A percentile compares a stretch with the other conserved stretches of the same genome.
Evolutionary conservation across 2,888 invertebrate genomes (phyloP).

Genomic region (Anthophora plumipes): DNA sequence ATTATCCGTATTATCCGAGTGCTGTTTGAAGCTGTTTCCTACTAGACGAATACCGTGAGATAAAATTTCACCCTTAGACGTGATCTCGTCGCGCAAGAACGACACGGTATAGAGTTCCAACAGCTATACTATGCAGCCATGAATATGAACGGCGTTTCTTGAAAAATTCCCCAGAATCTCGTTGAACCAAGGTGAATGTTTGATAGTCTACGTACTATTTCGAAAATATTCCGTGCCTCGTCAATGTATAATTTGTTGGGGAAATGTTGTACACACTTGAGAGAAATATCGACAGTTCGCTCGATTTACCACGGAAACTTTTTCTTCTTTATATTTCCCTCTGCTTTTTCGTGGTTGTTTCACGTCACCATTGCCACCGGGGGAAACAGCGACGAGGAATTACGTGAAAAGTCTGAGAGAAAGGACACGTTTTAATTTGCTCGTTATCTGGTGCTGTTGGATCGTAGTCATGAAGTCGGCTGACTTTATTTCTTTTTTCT

Average conservation of each 20-base stretch:
- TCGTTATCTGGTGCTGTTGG: constrained; percentile 47
- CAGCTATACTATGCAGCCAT: not conserved
- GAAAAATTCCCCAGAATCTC: not conserved
- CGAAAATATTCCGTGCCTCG: too few relatives aligned
- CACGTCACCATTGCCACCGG: too few relatives aligned
- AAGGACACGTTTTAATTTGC: constrained; percentile 58
- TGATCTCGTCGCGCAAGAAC: not conserved
- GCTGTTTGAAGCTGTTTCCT: not conserved
- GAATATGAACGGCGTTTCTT: not conserved
- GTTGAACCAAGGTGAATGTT: not conserved
- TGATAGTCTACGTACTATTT: too few relatives aligned
- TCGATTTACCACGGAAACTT: too few relatives aligned
- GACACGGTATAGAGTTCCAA: not conserved
- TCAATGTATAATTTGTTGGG: too few relatives aligned
- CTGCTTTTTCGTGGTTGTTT: too few relatives aligned
- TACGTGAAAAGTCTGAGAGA: constrained; percentile 11
- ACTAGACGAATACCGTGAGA: not conserved
- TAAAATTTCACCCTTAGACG: constrained; percentile 24
- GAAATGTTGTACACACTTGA: not conserved
- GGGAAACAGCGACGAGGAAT: not conserved
- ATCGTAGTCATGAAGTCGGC: constrained; percentile 37
- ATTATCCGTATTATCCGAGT: constrained; percentile 20
- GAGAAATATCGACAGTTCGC: not conserved
- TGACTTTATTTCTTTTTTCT: constrained; percentile 19
- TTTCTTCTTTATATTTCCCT: too few relatives aligned